phyloP scores from a whole-genome alignment of 2,113 vertebrate species.

The Benitochromis conjunctus region DNA sequence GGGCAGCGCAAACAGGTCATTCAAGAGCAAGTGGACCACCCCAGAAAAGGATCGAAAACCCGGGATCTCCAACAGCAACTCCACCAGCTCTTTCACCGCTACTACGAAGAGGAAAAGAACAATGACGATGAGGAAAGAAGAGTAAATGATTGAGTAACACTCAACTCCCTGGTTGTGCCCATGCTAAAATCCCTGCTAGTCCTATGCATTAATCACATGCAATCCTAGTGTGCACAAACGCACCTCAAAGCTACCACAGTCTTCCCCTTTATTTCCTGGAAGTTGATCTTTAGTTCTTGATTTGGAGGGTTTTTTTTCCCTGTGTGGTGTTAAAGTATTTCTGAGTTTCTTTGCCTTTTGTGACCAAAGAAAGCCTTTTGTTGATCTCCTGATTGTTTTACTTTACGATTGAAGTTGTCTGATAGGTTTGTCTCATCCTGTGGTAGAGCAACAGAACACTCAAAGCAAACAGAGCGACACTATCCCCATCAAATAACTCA shows the following conservation, averaged over 20 bases:
- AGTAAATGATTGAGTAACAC: constrained; percentile 40
- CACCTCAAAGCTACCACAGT: constrained; percentile 68
- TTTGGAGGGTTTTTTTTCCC: constrained; percentile 11
- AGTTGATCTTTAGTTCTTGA: constrained; percentile 22
- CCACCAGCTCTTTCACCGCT: constrained; percentile 83
- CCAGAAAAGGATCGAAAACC: constrained; percentile 68
- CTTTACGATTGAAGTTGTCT: constrained; percentile 53
- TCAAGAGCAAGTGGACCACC: constrained; percentile 77
- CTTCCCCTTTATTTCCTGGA: constrained; percentile 63
- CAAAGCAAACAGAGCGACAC: not conserved
- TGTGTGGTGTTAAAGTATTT: constrained; percentile 23
- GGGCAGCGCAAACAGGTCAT: constrained; percentile 75
- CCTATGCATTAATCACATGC: constrained; percentile 74
- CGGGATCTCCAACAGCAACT: constrained; percentile 82
- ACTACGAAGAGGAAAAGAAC: constrained; percentile 61
- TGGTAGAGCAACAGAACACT: constrained; percentile 44
- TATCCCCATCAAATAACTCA: constrained; percentile 7
- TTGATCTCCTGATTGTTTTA: constrained; percentile 58
- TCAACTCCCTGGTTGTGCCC: constrained; percentile 7
- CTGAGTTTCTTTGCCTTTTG: constrained; percentile 58
- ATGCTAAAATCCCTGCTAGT: constrained; percentile 34
- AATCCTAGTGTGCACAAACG: constrained; percentile 67
- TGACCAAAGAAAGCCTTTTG: constrained; percentile 91
- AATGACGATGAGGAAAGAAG: constrained; percentile 11
- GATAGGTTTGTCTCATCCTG: constrained; percentile 40